These are phyloP conservation scores for Stenopsyche tienmushanensis DNA, from an alignment of 1,140 invertebrate species.

Conservation along the genomic window DNA sequence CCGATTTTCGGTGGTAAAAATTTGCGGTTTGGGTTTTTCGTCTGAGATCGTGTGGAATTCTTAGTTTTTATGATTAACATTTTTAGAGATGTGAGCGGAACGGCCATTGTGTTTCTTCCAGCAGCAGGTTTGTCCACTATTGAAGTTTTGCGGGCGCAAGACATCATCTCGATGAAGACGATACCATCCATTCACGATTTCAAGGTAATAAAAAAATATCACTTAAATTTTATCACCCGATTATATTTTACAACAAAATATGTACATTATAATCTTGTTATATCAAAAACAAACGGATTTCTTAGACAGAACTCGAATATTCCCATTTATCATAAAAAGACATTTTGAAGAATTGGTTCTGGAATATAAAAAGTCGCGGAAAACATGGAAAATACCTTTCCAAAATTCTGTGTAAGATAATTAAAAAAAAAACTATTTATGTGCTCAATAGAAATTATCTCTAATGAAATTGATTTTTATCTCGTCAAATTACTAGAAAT, in stretches of 20 bases:
- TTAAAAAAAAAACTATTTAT: no score
- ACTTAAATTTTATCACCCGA: neutral
- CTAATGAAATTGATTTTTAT: no score
- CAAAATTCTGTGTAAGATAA: no score
- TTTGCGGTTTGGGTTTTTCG: neutral
- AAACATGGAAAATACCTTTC: no score
- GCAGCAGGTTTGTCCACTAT: conserved; percentile 66
- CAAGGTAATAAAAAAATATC: conserved; percentile 48
- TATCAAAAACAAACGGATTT: no score
- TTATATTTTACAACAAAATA: conserved; percentile 5
- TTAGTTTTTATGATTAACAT: neutral
- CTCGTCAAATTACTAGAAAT: no score
- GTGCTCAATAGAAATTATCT: no score
- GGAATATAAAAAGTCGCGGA: no score
- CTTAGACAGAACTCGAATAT: no score
- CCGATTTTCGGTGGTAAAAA: conserved; percentile 5
- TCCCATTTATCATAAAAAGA: no score
- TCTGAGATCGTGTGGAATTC: conserved; percentile 2
- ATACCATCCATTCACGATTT: conserved; percentile 79
- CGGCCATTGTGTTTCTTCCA: conserved; percentile 67
- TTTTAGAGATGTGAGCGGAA: conserved; percentile 64
- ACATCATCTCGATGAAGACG: conserved; percentile 65
- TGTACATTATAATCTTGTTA: neutral
- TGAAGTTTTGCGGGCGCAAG: conserved; percentile 63
- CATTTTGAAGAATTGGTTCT: no score